Conservation (phyloP, 2,888 invertebrate genomes). For the Ptilodon capucinus region DNA sequence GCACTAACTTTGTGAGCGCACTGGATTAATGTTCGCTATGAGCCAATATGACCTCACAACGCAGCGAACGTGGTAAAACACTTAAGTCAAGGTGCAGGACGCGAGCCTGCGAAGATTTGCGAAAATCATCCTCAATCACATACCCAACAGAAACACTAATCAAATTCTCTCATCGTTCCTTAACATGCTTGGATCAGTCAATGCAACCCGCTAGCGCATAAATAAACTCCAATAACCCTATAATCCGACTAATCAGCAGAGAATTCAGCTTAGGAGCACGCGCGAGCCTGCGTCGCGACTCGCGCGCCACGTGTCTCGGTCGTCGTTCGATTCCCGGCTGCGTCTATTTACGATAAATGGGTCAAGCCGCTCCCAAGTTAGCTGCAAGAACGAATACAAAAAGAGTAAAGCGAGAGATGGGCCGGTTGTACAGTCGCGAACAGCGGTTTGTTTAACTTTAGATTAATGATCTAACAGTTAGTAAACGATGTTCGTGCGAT, state of each 20-base stretch:
- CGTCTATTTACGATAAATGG: slow-evolving; percentile 78
- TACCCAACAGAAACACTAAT: neutral
- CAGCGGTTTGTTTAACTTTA: slow-evolving; percentile 11
- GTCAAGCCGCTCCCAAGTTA: slow-evolving; percentile 78
- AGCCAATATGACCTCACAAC: too few relatives aligned
- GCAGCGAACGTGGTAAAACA: too few relatives aligned
- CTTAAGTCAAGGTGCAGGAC: too few relatives aligned
- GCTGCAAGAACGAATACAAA: slow-evolving; percentile 81
- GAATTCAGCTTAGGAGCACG: slow-evolving; percentile 26
- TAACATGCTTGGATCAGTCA: neutral
- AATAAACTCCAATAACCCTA: neutral
- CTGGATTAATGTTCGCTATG: too few relatives aligned
- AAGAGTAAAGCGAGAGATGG: slow-evolving; percentile 72
- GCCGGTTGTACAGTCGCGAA: slow-evolving; percentile 25
- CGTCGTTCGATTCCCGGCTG: slow-evolving; percentile 62
- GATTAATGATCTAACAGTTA: slow-evolving; percentile 21
- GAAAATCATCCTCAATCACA: neutral
- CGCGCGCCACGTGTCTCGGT: slow-evolving; percentile 58
- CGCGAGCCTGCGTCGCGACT: slow-evolving; percentile 24
- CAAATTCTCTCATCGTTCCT: too few relatives aligned
- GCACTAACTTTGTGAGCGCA: too few relatives aligned
- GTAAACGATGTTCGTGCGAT: too few relatives aligned
- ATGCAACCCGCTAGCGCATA: neutral
- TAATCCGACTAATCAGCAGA: slow-evolving; percentile 24
- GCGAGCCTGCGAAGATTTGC: neutral